Conservation (phyloP, 1,140 invertebrate species). For the Conus ventricosus region DNA sequence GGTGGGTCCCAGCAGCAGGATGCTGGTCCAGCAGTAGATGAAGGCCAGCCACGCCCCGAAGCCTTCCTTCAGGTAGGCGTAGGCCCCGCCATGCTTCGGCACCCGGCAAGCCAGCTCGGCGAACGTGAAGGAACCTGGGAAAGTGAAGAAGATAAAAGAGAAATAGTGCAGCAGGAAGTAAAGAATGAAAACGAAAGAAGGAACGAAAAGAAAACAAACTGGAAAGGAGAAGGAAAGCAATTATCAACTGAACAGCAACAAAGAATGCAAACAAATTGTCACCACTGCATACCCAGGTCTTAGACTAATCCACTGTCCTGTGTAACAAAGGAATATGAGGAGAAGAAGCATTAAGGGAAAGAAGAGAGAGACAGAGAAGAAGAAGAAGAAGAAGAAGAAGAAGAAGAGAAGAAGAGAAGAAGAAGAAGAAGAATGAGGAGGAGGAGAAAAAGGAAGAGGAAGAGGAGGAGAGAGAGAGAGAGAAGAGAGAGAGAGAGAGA, state of each 20-base stretch:
- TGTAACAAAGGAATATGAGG: too few relatives aligned
- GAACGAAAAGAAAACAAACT: background rate
- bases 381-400: background rate
- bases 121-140: conserved; percentile 86
- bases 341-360: background rate
- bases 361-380: background rate
- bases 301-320: too few relatives aligned
- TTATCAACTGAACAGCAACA: too few relatives aligned
- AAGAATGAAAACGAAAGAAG: background rate
- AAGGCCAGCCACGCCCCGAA: conserved; percentile 84
- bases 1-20: conserved; percentile 82
- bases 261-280: too few relatives aligned
- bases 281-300: too few relatives aligned
- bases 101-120: conserved; percentile 88
- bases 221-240: background rate
- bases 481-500: too few relatives aligned
- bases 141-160: background rate
- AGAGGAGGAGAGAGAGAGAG: background rate
- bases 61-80: conserved; percentile 62
- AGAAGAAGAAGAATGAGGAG: background rate
- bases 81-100: conserved; percentile 68
- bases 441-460: background rate
- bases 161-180: background rate
- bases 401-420: background rate
- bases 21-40: conserved; percentile 87